These are phyloP conservation scores for Antigone vipio DNA, from an alignment of 2,113 vertebrate species.

Conservation along the genomic window DNA sequence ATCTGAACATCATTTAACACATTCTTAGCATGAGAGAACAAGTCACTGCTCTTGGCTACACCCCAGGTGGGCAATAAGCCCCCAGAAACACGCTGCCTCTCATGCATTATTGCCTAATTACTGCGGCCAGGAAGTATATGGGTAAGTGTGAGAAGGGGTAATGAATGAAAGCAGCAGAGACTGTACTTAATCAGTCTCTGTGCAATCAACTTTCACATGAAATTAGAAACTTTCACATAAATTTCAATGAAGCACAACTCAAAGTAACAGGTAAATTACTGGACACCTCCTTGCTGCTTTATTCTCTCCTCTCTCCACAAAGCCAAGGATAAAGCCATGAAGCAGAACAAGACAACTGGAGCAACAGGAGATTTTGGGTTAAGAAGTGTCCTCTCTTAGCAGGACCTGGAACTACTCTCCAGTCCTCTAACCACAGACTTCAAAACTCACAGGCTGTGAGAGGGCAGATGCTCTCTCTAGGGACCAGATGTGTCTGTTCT, in stretches of 20 bases:
- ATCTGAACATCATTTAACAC: not conserved
- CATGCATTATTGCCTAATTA: not conserved
- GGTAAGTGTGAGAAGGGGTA: not conserved
- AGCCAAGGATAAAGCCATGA: not conserved
- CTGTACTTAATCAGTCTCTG: not conserved
- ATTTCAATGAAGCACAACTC: not conserved
- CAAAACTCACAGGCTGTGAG: not conserved
- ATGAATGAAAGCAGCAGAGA: slow-evolving; percentile 10
- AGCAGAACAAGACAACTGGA: not conserved
- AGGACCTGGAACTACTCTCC: not conserved
- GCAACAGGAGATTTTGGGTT: not conserved
- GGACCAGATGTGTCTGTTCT: not conserved
- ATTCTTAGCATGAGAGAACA: not conserved
- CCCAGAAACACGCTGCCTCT: not conserved
- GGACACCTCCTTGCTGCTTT: not conserved
- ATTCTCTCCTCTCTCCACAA: not conserved
- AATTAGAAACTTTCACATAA: not conserved
- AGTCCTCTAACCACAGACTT: not conserved
- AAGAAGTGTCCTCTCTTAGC: not conserved
- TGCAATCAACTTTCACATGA: slow-evolving; percentile 10
- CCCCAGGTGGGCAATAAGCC: not conserved
- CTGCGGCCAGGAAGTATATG: not conserved
- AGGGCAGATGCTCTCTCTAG: not conserved
- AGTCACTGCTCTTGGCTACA: not conserved
- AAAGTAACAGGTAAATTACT: not conserved